A percentile compares a stretch with the other conserved stretches of the same genome.
Conservation (phyloP, 2,113 vertebrate species). For the Sylvilagus bachmani region DNA sequence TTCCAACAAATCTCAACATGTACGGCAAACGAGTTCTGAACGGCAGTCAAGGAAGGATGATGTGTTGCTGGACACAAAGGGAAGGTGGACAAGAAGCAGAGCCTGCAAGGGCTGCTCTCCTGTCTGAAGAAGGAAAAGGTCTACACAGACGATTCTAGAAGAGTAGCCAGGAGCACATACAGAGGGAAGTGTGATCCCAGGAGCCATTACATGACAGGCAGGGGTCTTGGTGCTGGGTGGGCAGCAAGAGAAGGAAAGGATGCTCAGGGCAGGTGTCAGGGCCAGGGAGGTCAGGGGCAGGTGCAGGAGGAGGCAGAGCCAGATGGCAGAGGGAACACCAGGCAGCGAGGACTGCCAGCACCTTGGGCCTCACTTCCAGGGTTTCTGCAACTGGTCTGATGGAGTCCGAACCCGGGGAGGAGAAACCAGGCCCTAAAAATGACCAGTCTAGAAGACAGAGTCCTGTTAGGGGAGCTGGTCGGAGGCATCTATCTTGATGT, state of each 20-base stretch:
- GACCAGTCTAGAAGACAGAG: not conserved
- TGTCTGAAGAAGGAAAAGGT: not conserved
- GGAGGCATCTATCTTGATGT: not conserved
- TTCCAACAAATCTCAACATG: not conserved
- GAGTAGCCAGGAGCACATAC: not conserved
- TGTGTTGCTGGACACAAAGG: not conserved
- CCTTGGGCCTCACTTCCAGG: not conserved
- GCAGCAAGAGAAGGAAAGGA: not conserved
- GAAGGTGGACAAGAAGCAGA: not conserved
- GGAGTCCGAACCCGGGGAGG: not conserved
- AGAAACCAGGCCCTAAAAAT: not conserved
- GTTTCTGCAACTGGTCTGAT: not conserved
- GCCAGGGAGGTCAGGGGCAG: too few relatives aligned
- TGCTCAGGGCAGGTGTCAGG: accelerated
- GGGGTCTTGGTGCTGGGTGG: not conserved
- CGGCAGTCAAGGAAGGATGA: accelerated
- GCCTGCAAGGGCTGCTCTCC: not conserved
- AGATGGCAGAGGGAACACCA: not conserved
- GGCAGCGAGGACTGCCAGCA: accelerated
- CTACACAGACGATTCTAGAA: not conserved
- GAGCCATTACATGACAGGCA: not conserved
- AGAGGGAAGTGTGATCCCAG: too few relatives aligned
- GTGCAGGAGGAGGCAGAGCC: not conserved
- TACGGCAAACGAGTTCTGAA: not conserved
- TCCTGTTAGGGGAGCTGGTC: not conserved